Evolutionary conservation across 2,888 invertebrate species (phyloP).

Genomic region (Elmis aenea): DNA sequence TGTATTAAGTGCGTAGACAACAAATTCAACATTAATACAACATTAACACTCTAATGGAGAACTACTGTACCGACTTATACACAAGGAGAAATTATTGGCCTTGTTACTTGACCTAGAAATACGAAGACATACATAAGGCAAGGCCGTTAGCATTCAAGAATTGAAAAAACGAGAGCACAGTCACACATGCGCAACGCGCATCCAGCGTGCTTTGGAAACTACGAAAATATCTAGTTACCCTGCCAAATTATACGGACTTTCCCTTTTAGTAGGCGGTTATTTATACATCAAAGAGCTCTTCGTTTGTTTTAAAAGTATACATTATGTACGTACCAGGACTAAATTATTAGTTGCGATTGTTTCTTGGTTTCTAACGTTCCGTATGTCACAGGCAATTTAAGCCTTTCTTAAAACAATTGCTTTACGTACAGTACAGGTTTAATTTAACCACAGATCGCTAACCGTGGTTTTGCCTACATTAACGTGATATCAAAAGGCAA

Average conservation of each 20-base stretch:
- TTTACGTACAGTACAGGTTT: too few species aligned
- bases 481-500: too few species aligned
- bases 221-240: slow-evolving; percentile 16
- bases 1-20: slow-evolving; percentile 17
- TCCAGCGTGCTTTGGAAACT: slow-evolving; percentile 9
- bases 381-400: too few species aligned
- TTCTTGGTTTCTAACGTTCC: too few species aligned
- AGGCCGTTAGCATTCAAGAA: slow-evolving; percentile 39
- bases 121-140: slow-evolving; percentile 45
- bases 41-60: slow-evolving; percentile 26
- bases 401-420: too few species aligned
- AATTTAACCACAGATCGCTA: too few species aligned
- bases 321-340: too few species aligned
- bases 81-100: slow-evolving; percentile 48
- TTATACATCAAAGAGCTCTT: slow-evolving; percentile 18
- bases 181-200: slow-evolving; percentile 18
- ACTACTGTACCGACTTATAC: slow-evolving; percentile 31
- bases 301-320: too few species aligned
- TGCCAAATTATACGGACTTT: slow-evolving; percentile 21
- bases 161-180: slow-evolving; percentile 29
- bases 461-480: too few species aligned
- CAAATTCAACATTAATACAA: slow-evolving; percentile 17
- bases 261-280: slow-evolving; percentile 17
- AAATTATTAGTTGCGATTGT: too few species aligned
- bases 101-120: slow-evolving; percentile 51